phyloP scores from a whole-genome alignment of 2,113 vertebrate genomes.

The Hydropotes inermis region DNA sequence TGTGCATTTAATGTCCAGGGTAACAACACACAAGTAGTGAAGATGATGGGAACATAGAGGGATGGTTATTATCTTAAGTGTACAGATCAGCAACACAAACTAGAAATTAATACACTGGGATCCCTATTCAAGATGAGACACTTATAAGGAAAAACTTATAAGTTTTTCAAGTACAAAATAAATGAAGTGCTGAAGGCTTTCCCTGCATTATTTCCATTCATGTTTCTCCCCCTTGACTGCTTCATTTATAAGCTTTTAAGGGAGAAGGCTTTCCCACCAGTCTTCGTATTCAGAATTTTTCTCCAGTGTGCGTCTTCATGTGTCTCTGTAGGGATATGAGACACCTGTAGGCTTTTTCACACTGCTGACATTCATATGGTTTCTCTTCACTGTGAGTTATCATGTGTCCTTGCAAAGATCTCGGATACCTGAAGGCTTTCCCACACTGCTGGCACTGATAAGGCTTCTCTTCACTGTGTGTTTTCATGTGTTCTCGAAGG shows the following conservation, averaged over 20 bases:
- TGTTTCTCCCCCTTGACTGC: conserved; percentile 4
- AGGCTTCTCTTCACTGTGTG: neutral
- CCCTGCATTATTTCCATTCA: neutral
- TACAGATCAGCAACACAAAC: neutral
- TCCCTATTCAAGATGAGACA: neutral
- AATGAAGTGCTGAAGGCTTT: conserved; percentile 11
- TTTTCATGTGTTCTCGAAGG: conserved; percentile 6
- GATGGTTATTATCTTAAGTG: neutral
- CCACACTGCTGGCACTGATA: conserved; percentile 28
- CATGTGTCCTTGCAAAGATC: neutral
- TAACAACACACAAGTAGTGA: neutral
- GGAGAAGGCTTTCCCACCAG: neutral
- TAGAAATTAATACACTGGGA: neutral
- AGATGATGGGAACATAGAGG: neutral
- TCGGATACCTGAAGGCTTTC: conserved; percentile 37
- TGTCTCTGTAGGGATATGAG: conserved; percentile 9
- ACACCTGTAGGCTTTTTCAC: conserved; percentile 39
- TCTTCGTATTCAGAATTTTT: neutral
- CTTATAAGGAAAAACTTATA: neutral
- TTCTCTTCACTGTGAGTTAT: neutral
- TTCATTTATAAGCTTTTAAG: neutral
- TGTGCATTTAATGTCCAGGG: neutral
- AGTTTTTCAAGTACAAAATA: neutral
- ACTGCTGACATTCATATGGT: neutral
- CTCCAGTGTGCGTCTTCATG: neutral